Evolutionary conservation across 2,113 vertebrate species (phyloP).

Genomic region (Bucco capensis): DNA sequence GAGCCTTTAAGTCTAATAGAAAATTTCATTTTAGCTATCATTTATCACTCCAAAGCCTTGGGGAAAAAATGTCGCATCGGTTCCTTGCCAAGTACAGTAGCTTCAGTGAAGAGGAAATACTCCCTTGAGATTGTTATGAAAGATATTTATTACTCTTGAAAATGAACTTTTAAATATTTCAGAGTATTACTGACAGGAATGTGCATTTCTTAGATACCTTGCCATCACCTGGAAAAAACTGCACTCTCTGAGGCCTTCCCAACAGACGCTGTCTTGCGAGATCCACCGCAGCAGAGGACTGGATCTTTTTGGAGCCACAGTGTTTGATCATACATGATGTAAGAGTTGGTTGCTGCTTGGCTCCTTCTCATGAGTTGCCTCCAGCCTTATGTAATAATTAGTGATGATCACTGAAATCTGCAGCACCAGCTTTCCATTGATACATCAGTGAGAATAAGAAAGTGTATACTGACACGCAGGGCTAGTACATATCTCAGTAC

Average conservation of each 20-base stretch:
- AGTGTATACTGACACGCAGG: neutral
- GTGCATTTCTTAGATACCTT: neutral
- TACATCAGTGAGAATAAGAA: neutral
- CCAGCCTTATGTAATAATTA: neutral
- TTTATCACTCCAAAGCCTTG: conserved; percentile 33
- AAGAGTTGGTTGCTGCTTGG: neutral
- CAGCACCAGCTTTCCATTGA: neutral
- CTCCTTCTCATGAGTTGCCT: neutral
- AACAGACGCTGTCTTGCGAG: neutral
- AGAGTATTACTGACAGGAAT: neutral
- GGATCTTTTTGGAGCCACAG: neutral
- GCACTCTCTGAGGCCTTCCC: neutral
- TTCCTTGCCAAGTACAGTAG: conserved; percentile 36
- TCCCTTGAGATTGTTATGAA: conserved; percentile 47
- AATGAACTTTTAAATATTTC: conserved; percentile 33
- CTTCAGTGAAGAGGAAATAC: conserved; percentile 13
- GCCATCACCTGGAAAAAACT: neutral
- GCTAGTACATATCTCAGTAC: neutral
- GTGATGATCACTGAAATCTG: neutral
- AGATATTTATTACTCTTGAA: conserved; percentile 44
- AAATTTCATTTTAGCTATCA: conserved; percentile 1
- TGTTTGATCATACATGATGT: neutral
- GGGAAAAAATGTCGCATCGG: neutral
- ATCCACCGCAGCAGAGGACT: neutral
- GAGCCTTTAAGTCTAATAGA: neutral